Percentiles rank a stretch among this genome's conserved stretches.
phyloP scores from a whole-genome alignment of 1,140 invertebrate genomes.

The Choristoneura fumiferana region DNA sequence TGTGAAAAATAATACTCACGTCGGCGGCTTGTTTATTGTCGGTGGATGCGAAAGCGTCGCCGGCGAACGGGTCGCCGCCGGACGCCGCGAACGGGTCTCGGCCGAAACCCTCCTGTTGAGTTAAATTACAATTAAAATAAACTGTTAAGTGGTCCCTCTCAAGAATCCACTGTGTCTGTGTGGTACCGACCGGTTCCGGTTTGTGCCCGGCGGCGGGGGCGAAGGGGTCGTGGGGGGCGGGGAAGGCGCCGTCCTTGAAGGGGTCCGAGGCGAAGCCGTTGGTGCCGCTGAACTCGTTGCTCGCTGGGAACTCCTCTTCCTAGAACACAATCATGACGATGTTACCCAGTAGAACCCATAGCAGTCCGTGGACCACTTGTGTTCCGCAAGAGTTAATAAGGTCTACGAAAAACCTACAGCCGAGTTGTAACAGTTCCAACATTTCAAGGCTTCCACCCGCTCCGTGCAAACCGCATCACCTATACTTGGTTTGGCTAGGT shows the following conservation, averaged over 20 bases:
- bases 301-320: slow-evolving; percentile 45
- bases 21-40: slow-evolving; percentile 48
- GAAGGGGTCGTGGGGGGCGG: slow-evolving; percentile 83
- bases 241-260: slow-evolving; percentile 80
- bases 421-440: too few relatives aligned
- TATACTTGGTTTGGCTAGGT: too few relatives aligned
- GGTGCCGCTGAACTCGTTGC: slow-evolving; percentile 78
- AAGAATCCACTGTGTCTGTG: too few relatives aligned
- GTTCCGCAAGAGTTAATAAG: too few relatives aligned
- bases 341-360: too few relatives aligned
- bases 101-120: slow-evolving; percentile 78
- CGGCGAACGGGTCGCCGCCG: slow-evolving; percentile 75
- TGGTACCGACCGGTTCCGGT: neutral
- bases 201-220: slow-evolving; percentile 62
- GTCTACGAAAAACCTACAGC: too few relatives aligned
- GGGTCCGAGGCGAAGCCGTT: slow-evolving; percentile 75
- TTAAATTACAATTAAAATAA: neutral
- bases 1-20: slow-evolving; percentile 49
- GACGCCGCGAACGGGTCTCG: slow-evolving; percentile 79
- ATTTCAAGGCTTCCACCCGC: too few relatives aligned
- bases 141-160: too few relatives aligned
- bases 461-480: too few relatives aligned
- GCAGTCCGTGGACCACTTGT: too few relatives aligned
- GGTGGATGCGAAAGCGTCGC: slow-evolving; percentile 62
- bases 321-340: slow-evolving; percentile 31